phyloP scores from a whole-genome alignment of 2,113 vertebrate genomes.

The Gnathonemus longibarbis region DNA sequence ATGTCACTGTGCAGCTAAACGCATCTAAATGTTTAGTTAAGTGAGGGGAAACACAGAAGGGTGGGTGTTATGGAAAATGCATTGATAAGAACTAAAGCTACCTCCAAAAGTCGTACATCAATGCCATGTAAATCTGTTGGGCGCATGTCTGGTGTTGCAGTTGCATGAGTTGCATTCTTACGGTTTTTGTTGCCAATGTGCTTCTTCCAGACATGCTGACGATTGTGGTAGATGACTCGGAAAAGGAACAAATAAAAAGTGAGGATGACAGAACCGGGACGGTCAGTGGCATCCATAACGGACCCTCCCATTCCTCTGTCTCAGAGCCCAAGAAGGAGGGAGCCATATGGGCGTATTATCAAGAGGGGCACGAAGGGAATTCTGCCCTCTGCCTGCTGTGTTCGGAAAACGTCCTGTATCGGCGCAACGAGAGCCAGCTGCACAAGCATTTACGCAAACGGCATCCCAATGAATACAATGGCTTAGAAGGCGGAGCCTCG shows the following conservation, averaged over 20 bases:
- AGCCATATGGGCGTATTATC: slow-evolving; percentile 51
- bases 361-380: slow-evolving; percentile 38
- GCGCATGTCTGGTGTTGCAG: background rate
- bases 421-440: slow-evolving; percentile 51
- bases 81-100: background rate
- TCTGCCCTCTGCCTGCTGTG: slow-evolving; percentile 50
- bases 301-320: background rate
- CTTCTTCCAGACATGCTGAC: slow-evolving; percentile 2
- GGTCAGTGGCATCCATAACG: background rate
- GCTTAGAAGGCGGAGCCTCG: slow-evolving; percentile 16
- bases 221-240: background rate
- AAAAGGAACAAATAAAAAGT: background rate
- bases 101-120: background rate
- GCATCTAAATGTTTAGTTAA: background rate
- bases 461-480: slow-evolving; percentile 44
- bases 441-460: slow-evolving; percentile 51
- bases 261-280: background rate
- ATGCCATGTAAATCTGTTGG: background rate
- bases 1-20: background rate
- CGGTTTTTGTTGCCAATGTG: background rate
- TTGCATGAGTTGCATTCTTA: background rate
- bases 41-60: background rate
- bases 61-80: background rate
- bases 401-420: slow-evolving; percentile 49
- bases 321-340: slow-evolving; percentile 35